Percentiles rank a stretch among this genome's conserved stretches.
Conservation (phyloP, 2,888 invertebrate genomes). For the Platynereis dumerilii region DNA sequence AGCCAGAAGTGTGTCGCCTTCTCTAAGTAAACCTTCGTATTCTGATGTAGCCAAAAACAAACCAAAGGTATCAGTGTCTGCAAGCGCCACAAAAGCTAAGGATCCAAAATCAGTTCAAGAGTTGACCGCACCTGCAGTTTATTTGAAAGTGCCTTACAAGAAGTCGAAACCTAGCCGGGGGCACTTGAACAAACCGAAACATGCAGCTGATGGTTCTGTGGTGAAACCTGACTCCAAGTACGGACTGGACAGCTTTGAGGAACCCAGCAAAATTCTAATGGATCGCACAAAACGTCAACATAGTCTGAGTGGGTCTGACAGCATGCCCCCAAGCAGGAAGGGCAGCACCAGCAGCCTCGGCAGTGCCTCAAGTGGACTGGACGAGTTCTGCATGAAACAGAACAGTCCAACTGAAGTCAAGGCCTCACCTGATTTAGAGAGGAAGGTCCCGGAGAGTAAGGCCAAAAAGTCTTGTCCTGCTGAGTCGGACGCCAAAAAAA, state of each 20-base stretch:
- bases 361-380: conserved; percentile 47
- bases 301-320: conserved; percentile 32
- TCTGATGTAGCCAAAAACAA: conserved; percentile 52
- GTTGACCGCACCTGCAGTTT: background rate
- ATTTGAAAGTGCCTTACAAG: conserved; percentile 3
- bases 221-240: conserved; percentile 51
- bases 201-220: background rate
- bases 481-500: background rate
- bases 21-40: conserved; percentile 45
- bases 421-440: background rate
- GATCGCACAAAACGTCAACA: conserved; percentile 35
- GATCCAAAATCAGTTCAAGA: conserved; percentile 2
- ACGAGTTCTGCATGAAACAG: conserved; percentile 44
- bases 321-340: conserved; percentile 40
- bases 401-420: conserved; percentile 24
- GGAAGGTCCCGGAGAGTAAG: background rate
- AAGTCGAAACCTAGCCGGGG: conserved; percentile 1
- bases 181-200: conserved; percentile 7
- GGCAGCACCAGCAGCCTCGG: conserved; percentile 50
- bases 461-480: background rate
- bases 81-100: background rate
- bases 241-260: conserved; percentile 56
- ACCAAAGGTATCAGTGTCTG: conserved; percentile 1
- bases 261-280: background rate
- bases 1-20: background rate